Base-by-base conservation (phyloP, 2,113 vertebrate genomes). In the Chrysemys picta region DNA sequence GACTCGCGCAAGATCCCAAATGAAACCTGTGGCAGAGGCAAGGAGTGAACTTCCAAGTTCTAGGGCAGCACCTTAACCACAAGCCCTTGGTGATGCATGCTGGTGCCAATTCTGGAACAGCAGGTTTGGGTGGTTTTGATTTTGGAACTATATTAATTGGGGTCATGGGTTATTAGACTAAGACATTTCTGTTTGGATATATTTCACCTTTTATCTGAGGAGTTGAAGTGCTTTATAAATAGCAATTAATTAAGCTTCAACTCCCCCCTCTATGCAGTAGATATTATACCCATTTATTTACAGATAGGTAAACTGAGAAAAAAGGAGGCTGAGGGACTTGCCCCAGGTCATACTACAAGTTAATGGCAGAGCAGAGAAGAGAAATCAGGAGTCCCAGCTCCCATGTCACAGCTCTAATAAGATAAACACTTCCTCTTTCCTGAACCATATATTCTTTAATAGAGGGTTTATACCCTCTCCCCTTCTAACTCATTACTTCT, bases 251-350 rank as follows among this genome's bases (percentile, higher is more conserved):
- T 38, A 16, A 35, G 6, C 12, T 0, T 82, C 80, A 83, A 29
- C 24, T 53, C 88, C 25, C 14, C 38, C 42, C 3, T 45, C 54
- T 12, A 21, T 24, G 72, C 1, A 0, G 14, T 0, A 80, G 69
- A 45, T 59, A 17, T 3, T 52, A 89, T 22, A 69, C 3, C n/a
- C 11, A 69, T 65, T 24, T 25, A 19, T 85, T 89, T 87, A 47
- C 12, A 47, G 11, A 78, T 27, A 45, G 25, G 25, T 47, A 42
- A 78, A 45, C 42, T 45, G 24, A 78, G 42, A 82, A 53, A 69
- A 62, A 0, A 54, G 5, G 0, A 85, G 84, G 62, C 7, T 45
- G 52, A 59, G 21, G 0, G 2, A 13, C 83, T 5, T 50, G 49
- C 19, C 82, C 59, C 65, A 45, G 35, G 38, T 85, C 53, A 14